Base-by-base conservation (phyloP, 2,888 invertebrate species). In the Euphydryas editha region DNA sequence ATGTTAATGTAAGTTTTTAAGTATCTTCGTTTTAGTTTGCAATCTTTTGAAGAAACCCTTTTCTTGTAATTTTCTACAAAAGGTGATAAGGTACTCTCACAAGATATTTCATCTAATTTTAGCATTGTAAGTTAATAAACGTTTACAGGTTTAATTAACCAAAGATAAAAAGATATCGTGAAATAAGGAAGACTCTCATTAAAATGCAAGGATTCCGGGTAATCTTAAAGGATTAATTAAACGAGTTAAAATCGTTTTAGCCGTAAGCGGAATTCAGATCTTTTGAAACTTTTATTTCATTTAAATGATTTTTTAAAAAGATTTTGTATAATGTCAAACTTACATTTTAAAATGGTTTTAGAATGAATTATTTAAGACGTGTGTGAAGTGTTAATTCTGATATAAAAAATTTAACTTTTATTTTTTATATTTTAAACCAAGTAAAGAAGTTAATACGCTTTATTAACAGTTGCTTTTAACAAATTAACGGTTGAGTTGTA, bases 201-300 rank as follows among this genome's bases (percentile, higher is more conserved):
- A 24, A 17, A 24, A n/a, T 10, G 10, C 17, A 36, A 54, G 30
- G 11, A n/a, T 30, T 17, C 10, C 54, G 8, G 36, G 54, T 54
- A 30, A 36, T 30, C 30, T 17, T 10, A 17, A 54, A 36, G 54
- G 17, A 36, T 17, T 54, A 54, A 54, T 54, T 36, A 54, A 54
- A n/a, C 10, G 17, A 17, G 30, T 36, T 30, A 36, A 36, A 54
- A 30, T 54, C 30, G n/a, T n/a, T 54, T 30, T 30, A 36, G 54
- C 30, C 20, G 18, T 18, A 0, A 47, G 17, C 10, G 2, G 5
- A 36, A 15, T 10, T 30, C 17, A 13, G 10, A 17, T 54, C 10
- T 36, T 49, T 49, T 21, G 21, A 15, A 13, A 20, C 49, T 24
- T 21, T 8, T 24, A 15, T 15, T 24, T 21, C 13, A 2, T 21